Conservation (phyloP, 2,113 vertebrate species). For the Colius striatus region DNA sequence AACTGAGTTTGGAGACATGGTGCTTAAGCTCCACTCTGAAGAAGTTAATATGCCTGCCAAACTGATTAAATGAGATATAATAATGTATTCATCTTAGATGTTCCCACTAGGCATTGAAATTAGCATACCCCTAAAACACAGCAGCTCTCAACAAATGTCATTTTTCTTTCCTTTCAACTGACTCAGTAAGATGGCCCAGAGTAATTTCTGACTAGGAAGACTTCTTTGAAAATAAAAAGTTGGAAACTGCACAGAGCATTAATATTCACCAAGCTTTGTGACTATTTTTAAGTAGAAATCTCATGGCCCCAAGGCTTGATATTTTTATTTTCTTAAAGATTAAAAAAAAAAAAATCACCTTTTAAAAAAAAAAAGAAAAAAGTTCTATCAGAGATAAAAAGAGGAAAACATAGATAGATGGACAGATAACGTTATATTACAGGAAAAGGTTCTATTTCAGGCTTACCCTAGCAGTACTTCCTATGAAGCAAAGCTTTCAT, state of each 20-base stretch:
- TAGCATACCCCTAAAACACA: not conserved
- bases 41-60: not conserved
- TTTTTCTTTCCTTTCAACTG: not conserved
- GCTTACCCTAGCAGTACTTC: not conserved
- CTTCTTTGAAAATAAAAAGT: not conserved
- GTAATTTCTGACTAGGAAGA: not conserved
- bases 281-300: not conserved
- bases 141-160: not conserved
- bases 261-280: not conserved
- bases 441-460: not conserved
- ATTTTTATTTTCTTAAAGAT: not conserved
- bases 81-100: not conserved
- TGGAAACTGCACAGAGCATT: not conserved
- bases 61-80: not conserved
- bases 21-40: not conserved
- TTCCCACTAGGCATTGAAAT: not conserved
- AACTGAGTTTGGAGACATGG: not conserved
- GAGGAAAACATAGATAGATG: not conserved
- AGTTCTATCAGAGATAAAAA: not conserved
- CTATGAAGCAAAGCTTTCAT: not conserved
- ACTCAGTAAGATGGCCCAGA: not conserved
- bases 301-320: not conserved
- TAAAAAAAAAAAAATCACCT: not conserved
- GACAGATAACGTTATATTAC: not conserved
- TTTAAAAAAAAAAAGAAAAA: not conserved